A percentile compares a stretch with the other conserved stretches of the same genome.
phyloP scores from a whole-genome alignment of 2,113 vertebrate genomes.

The Dinomys branickii region DNA sequence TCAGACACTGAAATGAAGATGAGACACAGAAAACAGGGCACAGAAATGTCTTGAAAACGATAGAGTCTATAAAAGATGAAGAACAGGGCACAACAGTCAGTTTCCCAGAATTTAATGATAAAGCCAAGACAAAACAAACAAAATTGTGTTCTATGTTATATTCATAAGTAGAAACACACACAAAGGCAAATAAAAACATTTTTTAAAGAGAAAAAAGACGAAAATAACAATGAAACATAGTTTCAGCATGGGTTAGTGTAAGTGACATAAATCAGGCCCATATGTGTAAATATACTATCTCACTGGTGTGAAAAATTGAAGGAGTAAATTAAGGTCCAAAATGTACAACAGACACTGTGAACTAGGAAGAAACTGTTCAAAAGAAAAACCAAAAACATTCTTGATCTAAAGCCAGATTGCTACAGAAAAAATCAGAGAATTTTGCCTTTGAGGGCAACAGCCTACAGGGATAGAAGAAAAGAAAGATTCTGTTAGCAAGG shows the following conservation, averaged over 20 bases:
- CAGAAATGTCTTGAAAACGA: not conserved
- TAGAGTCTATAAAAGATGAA: not conserved
- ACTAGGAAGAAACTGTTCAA: too few relatives aligned
- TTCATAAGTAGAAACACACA: not conserved
- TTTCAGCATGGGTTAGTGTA: too few relatives aligned
- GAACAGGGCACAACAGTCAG: not conserved
- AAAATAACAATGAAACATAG: too few relatives aligned
- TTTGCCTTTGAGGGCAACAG: not conserved
- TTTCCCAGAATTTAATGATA: not conserved
- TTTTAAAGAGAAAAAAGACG: too few relatives aligned
- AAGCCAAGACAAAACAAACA: not conserved
- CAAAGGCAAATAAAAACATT: not conserved
- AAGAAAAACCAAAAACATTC: not conserved
- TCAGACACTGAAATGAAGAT: not conserved
- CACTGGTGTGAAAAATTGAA: too few relatives aligned
- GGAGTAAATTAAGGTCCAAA: too few relatives aligned
- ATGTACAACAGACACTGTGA: too few relatives aligned
- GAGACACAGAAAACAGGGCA: not conserved
- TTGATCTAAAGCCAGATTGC: not conserved
- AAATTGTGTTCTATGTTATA: not conserved
- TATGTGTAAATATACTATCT: too few relatives aligned
- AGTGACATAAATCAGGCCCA: too few relatives aligned
- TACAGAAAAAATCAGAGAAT: conserved; percentile 29
- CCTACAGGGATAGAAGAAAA: not conserved
- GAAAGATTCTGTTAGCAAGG: not conserved